Conservation (phyloP, 2,113 vertebrate genomes). For the Scortum barcoo region DNA sequence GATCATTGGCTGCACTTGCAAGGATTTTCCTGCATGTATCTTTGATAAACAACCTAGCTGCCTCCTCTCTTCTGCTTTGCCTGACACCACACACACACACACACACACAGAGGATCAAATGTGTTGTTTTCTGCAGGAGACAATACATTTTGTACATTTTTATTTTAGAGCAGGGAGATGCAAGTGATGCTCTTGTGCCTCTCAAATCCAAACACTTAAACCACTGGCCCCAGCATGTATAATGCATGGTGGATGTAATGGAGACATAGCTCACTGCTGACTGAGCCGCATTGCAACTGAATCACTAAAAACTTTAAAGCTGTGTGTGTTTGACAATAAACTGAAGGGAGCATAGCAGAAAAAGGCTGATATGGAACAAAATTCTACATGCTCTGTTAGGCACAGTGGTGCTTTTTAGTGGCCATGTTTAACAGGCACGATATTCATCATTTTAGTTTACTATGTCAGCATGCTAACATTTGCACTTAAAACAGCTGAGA, state of each 20-base stretch:
- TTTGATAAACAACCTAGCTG: not conserved
- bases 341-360: not conserved
- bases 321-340: not conserved
- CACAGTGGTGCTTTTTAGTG: too few species aligned
- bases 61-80: not conserved
- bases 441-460: not conserved
- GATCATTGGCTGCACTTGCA: slow-evolving; percentile 19
- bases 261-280: not conserved
- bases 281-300: not conserved
- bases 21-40: slow-evolving; percentile 27
- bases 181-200: not conserved
- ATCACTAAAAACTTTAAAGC: not conserved
- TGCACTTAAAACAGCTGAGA: not conserved
- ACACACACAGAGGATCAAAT: not conserved
- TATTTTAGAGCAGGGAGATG: slow-evolving; percentile 7
- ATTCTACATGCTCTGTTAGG: not conserved
- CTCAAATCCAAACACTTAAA: slow-evolving; percentile 37
- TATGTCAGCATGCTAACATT: not conserved
- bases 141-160: slow-evolving; percentile 5
- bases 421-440: not conserved
- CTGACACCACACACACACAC: not conserved
- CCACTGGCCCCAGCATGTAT: slow-evolving; percentile 1
- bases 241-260: not conserved
- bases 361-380: not conserved
- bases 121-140: slow-evolving; percentile 20